A percentile compares a stretch with the other conserved stretches of the same genome.
phyloP scores from a whole-genome alignment of 1,140 invertebrate genomes.

The Gonatopus flavifemur region DNA sequence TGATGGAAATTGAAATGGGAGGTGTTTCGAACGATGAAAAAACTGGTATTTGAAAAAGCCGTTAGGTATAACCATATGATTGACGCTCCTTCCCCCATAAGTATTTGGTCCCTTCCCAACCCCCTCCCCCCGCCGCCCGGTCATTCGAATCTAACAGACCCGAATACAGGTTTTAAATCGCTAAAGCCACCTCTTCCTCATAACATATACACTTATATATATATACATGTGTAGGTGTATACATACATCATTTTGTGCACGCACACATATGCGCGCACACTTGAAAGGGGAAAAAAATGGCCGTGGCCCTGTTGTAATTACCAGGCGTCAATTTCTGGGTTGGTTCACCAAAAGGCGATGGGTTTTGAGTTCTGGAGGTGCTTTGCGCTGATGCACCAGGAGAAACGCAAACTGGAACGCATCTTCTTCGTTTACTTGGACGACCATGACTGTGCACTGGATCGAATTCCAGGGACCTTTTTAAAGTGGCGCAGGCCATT shows the following conservation, averaged over 20 bases:
- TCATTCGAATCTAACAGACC: too few species aligned
- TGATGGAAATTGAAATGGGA: too few species aligned
- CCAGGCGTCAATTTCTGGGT: slow-evolving; percentile 83
- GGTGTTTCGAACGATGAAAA: too few species aligned
- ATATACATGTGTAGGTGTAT: too few species aligned
- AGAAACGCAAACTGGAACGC: slow-evolving; percentile 77
- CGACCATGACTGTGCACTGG: slow-evolving; percentile 77
- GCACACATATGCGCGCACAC: too few species aligned
- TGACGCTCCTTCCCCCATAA: slow-evolving; percentile 36
- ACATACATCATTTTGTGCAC: too few species aligned
- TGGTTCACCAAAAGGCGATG: slow-evolving; percentile 77
- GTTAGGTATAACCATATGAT: slow-evolving; percentile 54
- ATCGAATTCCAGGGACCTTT: slow-evolving; percentile 91
- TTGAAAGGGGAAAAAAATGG: slow-evolving; percentile 39
- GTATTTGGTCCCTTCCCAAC: slow-evolving; percentile 7
- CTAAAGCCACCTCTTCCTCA: slow-evolving; percentile 20
- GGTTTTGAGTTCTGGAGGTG: slow-evolving; percentile 50
- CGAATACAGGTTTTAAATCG: slow-evolving; percentile 49
- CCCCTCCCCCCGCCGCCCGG: slow-evolving; percentile 7
- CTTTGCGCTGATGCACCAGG: slow-evolving; percentile 68
- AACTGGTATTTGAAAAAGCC: too few species aligned
- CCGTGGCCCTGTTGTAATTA: slow-evolving; percentile 58
- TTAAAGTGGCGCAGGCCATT: slow-evolving; percentile 96
- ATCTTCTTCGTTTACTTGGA: slow-evolving; percentile 84
- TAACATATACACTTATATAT: too few species aligned